A percentile compares a stretch with the other conserved stretches of the same genome.
These are phyloP conservation scores for Pituophis catenifer DNA, from an alignment of 2,113 vertebrate genomes.

Conservation along the genomic window DNA sequence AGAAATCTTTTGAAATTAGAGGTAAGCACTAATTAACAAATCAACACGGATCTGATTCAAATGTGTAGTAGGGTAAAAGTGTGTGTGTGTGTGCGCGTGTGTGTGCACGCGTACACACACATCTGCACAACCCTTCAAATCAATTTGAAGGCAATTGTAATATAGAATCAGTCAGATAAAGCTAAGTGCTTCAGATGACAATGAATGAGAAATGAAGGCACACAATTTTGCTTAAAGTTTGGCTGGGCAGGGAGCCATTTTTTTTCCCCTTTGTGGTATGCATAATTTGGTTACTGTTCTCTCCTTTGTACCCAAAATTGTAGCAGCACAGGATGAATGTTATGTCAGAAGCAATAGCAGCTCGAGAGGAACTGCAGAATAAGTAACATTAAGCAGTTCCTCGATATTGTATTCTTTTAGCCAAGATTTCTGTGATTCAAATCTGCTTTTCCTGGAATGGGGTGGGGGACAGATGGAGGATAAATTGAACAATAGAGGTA, in stretches of 20 bases:
- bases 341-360: background rate
- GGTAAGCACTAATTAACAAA: background rate
- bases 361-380: background rate
- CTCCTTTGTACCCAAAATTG: background rate
- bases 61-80: background rate
- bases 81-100: background rate
- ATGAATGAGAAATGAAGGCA: background rate
- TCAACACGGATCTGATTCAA: background rate
- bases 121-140: background rate
- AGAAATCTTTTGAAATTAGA: background rate
- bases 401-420: background rate
- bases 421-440: background rate
- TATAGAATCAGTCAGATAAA: background rate
- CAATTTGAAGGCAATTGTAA: background rate
- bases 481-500: background rate
- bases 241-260: background rate
- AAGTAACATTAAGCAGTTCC: background rate
- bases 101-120: rapidly evolving
- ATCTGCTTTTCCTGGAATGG: background rate
- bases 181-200: background rate
- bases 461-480: background rate
- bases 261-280: background rate
- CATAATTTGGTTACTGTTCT: background rate
- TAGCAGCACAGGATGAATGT: background rate
- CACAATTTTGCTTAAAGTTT: background rate